phyloP scores from a whole-genome alignment of 92 coral and sea anemone species.

The Siderastrea siderea region DNA sequence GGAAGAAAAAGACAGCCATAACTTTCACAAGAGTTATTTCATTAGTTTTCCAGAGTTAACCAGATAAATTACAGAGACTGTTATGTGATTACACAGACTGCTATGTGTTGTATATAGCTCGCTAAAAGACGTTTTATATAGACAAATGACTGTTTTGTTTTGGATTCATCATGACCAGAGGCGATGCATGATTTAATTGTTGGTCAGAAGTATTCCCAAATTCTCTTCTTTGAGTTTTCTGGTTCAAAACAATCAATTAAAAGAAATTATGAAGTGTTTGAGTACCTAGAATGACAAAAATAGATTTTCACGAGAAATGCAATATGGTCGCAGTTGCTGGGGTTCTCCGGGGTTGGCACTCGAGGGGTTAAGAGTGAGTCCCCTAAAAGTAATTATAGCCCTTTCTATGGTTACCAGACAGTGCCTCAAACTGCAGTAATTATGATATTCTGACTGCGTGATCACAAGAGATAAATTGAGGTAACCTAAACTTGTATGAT shows the following conservation, averaged over 20 bases:
- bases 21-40: background rate
- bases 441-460: too few relatives aligned
- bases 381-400: too few relatives aligned
- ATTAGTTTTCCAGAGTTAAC: background rate
- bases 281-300: slow-evolving; percentile 8
- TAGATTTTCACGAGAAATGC: background rate
- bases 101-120: background rate
- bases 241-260: background rate
- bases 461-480: too few relatives aligned
- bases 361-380: background rate
- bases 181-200: background rate
- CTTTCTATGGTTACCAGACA: too few relatives aligned
- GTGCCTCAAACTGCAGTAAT: too few relatives aligned
- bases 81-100: background rate
- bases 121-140: background rate
- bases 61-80: background rate
- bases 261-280: background rate
- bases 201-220: background rate
- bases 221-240: background rate
- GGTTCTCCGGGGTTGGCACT: background rate
- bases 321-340: background rate
- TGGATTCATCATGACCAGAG: background rate
- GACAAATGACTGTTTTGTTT: background rate
- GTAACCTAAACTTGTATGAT: too few relatives aligned
- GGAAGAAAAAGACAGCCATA: slow-evolving; percentile 9